Evolutionary conservation across 2,888 invertebrate genomes (phyloP).

Genomic region (Stenodema calcarata): DNA sequence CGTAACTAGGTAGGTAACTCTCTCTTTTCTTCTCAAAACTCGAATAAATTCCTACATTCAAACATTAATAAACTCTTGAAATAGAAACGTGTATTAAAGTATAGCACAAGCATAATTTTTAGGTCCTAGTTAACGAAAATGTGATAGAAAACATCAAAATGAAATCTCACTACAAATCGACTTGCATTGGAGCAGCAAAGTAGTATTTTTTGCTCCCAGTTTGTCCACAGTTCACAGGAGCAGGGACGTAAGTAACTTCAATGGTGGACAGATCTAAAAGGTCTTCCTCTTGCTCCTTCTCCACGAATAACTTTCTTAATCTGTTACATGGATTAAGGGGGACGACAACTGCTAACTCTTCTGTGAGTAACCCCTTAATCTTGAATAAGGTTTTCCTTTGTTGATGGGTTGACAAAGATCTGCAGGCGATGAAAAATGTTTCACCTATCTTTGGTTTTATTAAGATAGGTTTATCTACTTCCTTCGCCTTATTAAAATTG

Average conservation of each 20-base stretch:
- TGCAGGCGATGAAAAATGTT: constrained; percentile 21
- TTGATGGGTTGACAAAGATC: constrained; percentile 1
- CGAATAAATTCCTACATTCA: constrained; percentile 10
- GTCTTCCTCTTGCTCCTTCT: constrained; percentile 11
- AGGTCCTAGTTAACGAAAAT: background rate
- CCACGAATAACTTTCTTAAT: constrained; percentile 15
- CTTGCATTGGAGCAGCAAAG: background rate
- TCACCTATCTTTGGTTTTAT: background rate
- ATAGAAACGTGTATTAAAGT: constrained; percentile 19
- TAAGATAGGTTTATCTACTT: background rate
- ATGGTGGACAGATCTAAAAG: constrained; percentile 23
- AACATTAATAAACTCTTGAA: constrained; percentile 29
- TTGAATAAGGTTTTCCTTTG: constrained; percentile 22
- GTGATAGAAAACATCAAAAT: background rate
- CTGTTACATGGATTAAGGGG: background rate
- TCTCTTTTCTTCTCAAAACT: constrained; percentile 18
- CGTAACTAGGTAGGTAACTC: background rate
- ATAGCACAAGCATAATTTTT: background rate
- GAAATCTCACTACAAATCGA: constrained; percentile 13
- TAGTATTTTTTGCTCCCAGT: constrained; percentile 8
- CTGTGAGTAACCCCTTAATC: constrained; percentile 16
- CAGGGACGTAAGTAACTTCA: constrained; percentile 15
- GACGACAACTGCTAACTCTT: constrained; percentile 21
- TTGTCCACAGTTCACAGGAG: background rate
- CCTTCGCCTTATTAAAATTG: background rate